These are phyloP conservation scores for Salpingus planirostris DNA, from an alignment of 2,888 invertebrate species.

Conservation along the genomic window DNA sequence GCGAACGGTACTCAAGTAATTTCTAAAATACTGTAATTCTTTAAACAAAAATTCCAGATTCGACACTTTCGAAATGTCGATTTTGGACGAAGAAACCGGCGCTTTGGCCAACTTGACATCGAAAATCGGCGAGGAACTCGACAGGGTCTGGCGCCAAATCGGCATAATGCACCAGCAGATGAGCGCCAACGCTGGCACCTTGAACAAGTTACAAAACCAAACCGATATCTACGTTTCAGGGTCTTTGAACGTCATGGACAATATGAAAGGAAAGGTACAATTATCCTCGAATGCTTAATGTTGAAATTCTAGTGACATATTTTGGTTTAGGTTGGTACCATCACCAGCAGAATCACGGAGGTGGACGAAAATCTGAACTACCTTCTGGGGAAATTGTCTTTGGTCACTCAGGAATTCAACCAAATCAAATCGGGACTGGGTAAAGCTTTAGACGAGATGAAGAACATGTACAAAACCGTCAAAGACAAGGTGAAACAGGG, in stretches of 20 bases:
- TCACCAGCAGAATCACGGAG: constrained; percentile 66
- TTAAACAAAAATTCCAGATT: constrained; percentile 44
- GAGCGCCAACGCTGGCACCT: constrained; percentile 60
- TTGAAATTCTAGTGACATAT: too few species aligned
- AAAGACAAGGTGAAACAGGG: constrained; percentile 48
- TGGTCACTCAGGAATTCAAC: constrained; percentile 79
- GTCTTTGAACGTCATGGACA: constrained; percentile 65
- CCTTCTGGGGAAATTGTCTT: constrained; percentile 65
- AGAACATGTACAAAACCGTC: constrained; percentile 55
- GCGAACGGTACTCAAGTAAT: constrained; percentile 43
- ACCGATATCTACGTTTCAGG: constrained; percentile 74
- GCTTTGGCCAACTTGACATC: constrained; percentile 64
- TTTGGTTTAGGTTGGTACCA: constrained; percentile 56
- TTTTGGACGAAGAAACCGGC: constrained; percentile 63
- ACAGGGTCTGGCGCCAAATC: constrained; percentile 84
- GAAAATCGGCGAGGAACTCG: constrained; percentile 71
- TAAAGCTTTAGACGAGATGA: constrained; percentile 61
- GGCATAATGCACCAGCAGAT: constrained; percentile 82
- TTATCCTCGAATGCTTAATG: too few species aligned
- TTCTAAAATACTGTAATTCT: too few species aligned
- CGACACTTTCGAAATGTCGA: constrained; percentile 57
- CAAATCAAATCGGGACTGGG: constrained; percentile 69
- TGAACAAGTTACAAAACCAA: constrained; percentile 69
- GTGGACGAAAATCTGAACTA: constrained; percentile 78
- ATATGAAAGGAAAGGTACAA: constrained; percentile 65